phyloP scores from a whole-genome alignment of 2,113 vertebrate species.

The Callorhinus ursinus region DNA sequence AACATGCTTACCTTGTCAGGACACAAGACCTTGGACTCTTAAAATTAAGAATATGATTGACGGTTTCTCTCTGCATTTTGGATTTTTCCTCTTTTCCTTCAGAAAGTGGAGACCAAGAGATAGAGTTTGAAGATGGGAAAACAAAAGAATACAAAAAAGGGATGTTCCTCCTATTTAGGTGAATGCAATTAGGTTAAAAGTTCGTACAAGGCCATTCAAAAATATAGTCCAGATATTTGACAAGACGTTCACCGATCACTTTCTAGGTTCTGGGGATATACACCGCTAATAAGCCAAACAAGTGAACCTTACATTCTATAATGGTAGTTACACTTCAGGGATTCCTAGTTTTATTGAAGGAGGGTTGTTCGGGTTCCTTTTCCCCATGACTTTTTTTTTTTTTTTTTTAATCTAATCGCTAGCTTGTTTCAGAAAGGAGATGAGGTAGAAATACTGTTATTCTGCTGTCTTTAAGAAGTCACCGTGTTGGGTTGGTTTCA shows the following conservation, averaged over 20 bases:
- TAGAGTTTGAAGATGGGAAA: neutral
- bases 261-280: neutral
- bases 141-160: neutral
- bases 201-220: neutral
- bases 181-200: neutral
- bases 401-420: neutral
- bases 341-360: neutral
- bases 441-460: neutral
- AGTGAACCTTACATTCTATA: neutral
- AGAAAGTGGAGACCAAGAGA: neutral
- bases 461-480: neutral
- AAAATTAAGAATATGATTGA: neutral
- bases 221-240: neutral
- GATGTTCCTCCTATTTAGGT: neutral
- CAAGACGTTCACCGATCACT: neutral
- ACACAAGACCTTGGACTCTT: neutral
- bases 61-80: neutral
- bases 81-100: neutral
- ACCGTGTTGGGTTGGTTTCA: neutral
- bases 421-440: neutral
- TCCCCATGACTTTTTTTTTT: neutral
- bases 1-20: neutral
- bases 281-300: neutral
- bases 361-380: neutral
- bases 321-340: neutral